Base-by-base conservation (phyloP, 1,140 invertebrate species). In the Cotesia glomerata region DNA sequence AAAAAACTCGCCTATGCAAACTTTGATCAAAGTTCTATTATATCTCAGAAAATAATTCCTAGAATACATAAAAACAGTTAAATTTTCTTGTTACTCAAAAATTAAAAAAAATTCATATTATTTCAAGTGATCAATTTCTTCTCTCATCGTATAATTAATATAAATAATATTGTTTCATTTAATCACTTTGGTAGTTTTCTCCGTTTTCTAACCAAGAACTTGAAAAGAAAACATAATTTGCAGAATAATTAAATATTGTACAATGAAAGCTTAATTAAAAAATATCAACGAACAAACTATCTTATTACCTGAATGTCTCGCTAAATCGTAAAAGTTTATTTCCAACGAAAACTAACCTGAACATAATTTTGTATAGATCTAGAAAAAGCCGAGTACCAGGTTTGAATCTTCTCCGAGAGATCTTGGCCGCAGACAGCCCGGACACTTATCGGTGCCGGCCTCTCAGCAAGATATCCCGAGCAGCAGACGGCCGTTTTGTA, bases 371-470 rank as follows among this genome's bases (percentile, higher is more conserved):
- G 9, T 80, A 64, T 88, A 95, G 94, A 94, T 91, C 92, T 94
- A 93, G 94, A 92, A 91, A 94, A 93, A 91, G 94, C 94, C 89
- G 94, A 95, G 92, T 95, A 95, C 93, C 94, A 94, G 93, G 94
- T 95, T 88, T 95, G 91, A 93, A 89, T 85, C 89, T 92, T 76
- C 85, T 93, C 76, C 86, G 88, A 16, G 88, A 90, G 77, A 88
- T 89, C 70, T 81, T 89, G 56, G 89, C 83, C 87, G 89, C 86
- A 77, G 89, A 84, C 77, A 90, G 84, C 3, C 88, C 83, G 72
- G 86, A 84, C 74, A 88, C 88, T 54, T 88, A 85, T 39, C 82
- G 89, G 26, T 88, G 88, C 36, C 88, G 89, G 73, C 89, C 89
- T 11, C 81, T 91, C 9, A 88, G 89, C 39, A 89, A 89, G 78